Evolutionary conservation across 1,140 invertebrate species (phyloP).

Genomic region (Euwallacea fornicatus): DNA sequence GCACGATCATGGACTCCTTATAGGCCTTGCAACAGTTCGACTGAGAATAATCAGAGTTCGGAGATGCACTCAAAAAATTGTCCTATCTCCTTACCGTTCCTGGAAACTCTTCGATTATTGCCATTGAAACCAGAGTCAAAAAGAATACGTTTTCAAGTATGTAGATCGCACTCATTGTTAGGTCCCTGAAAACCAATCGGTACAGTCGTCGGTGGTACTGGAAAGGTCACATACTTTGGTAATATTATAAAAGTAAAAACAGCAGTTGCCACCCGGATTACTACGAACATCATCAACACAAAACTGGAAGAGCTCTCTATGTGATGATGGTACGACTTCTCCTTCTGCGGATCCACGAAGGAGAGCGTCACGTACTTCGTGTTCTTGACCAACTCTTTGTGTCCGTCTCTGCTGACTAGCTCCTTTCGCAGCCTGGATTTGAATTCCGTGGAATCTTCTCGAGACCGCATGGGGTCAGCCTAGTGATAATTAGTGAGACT

Average conservation of each 20-base stretch:
- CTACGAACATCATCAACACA: slow-evolving; percentile 64
- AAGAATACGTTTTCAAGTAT: slow-evolving; percentile 38
- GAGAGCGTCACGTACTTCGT: slow-evolving; percentile 66
- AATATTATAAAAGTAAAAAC: slow-evolving; percentile 60
- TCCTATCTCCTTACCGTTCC: slow-evolving; percentile 29
- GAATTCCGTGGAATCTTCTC: slow-evolving; percentile 71
- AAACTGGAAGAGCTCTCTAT: slow-evolving; percentile 67
- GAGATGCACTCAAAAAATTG: no score
- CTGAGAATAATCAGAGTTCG: slow-evolving; percentile 29
- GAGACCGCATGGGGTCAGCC: slow-evolving; percentile 48
- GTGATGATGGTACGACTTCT: slow-evolving; percentile 66
- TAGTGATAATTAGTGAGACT: background rate
- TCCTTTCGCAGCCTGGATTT: slow-evolving; percentile 76
- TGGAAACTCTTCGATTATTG: slow-evolving; percentile 40
- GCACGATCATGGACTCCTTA: slow-evolving; percentile 59
- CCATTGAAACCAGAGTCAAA: slow-evolving; percentile 40
- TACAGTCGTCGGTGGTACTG: background rate
- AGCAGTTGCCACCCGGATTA: slow-evolving; percentile 62
- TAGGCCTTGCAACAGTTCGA: slow-evolving; percentile 57
- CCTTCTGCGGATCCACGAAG: slow-evolving; percentile 67
- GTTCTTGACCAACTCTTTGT: slow-evolving; percentile 72
- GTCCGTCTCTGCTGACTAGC: slow-evolving; percentile 77
- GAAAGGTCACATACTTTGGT: slow-evolving; percentile 54
- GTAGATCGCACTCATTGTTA: slow-evolving; percentile 41
- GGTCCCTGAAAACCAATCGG: slow-evolving; percentile 31